These are phyloP conservation scores for Hyperopisus bebe DNA, from an alignment of 2,113 vertebrate genomes.

Conservation along the genomic window DNA sequence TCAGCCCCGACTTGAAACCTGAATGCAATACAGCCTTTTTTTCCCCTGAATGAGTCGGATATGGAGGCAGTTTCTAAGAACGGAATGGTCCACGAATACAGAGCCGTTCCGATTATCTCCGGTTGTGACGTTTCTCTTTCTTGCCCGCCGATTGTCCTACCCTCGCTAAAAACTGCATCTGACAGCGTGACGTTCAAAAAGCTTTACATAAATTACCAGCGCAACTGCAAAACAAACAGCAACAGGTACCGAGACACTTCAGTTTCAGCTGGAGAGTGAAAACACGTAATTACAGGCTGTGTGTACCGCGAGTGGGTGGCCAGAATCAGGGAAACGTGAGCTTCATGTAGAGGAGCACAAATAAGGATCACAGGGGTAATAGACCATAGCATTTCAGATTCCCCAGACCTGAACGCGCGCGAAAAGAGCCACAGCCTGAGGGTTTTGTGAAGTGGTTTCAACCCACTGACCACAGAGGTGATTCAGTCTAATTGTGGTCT, in stretches of 20 bases:
- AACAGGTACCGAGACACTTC: background rate
- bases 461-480: background rate
- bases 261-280: background rate
- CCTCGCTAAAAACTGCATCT: background rate
- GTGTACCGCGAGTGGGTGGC: background rate
- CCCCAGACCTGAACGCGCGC: background rate
- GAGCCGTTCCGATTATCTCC: background rate
- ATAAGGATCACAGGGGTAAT: background rate
- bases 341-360: background rate
- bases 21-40: background rate
- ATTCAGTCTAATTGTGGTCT: conserved; percentile 4
- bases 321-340: background rate
- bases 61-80: background rate
- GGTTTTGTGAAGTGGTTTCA: background rate
- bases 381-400: background rate
- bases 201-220: background rate
- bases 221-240: background rate
- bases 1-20: background rate
- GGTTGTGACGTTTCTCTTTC: background rate
- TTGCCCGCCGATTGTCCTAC: background rate
- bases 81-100: background rate
- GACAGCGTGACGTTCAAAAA: background rate
- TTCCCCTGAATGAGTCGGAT: background rate
- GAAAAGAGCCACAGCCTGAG: background rate
- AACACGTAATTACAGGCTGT: background rate